phyloP scores from a whole-genome alignment of 2,113 vertebrate genomes.

The Psittacula cyanocephala region DNA sequence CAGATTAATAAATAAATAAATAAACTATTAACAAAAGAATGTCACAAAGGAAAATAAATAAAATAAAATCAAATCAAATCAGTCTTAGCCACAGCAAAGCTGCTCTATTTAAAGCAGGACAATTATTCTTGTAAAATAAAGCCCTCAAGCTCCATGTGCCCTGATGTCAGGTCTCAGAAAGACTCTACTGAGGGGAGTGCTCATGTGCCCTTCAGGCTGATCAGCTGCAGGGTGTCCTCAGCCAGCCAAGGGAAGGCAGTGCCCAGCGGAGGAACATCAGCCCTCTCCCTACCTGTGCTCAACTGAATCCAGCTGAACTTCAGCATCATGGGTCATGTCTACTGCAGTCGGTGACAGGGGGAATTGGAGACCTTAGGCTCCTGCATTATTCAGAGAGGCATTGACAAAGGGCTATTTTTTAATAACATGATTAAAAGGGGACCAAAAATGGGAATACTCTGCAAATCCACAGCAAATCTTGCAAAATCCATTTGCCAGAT shows the following conservation, averaged over 20 bases:
- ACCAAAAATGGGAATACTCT: background rate
- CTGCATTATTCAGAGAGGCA: background rate
- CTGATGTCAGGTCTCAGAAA: background rate
- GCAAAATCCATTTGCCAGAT: background rate
- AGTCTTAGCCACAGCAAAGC: background rate
- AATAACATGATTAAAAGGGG: background rate
- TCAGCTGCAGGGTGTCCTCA: background rate
- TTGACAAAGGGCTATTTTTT: background rate
- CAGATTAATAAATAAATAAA: background rate
- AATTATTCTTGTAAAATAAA: background rate
- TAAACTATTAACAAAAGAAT: background rate
- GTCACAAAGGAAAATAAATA: background rate
- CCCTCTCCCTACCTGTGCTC: background rate
- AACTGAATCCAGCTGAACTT: background rate
- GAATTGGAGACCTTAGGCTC: background rate
- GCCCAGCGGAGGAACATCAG: background rate
- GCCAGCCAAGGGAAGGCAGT: background rate
- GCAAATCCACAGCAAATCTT: background rate
- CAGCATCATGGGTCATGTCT: background rate
- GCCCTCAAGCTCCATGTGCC: background rate
- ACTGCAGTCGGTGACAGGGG: background rate
- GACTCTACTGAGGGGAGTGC: background rate
- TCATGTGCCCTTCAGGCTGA: background rate
- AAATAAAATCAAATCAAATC: background rate
- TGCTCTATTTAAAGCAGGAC: background rate